Base-by-base conservation (phyloP, 1,140 invertebrate species). In the Tetragnatha versicolor region DNA sequence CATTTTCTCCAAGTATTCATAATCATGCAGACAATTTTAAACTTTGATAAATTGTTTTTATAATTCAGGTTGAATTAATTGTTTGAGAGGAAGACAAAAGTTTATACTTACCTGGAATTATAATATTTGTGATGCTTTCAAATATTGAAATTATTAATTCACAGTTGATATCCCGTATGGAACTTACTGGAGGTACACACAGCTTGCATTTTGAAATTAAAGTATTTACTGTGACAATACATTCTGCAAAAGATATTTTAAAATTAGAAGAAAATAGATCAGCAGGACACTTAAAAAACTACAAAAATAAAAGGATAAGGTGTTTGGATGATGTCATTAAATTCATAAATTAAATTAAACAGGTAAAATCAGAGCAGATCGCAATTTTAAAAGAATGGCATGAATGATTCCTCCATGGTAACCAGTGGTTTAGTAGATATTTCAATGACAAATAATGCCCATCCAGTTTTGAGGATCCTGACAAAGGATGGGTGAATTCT, bases 201-300 rank as follows among this genome's bases (percentile, higher is more conserved):
- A 27, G 2, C 12, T 63, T 53, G 35, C 60, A 63, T 25, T 22
- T 1, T 3, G 6, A 9, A 17, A 66, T 37, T 51, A 77, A 77
- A 27, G 29, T 6, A 20, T 65, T 66, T 5, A 61, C 61, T 7
- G 66, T 37, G 14, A 51, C 31, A 3, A 77, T 14, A 27, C 60
- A 65, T 39, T 37, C 73, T 77, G 33, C n/a, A 65, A 77, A 9
- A 39, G 22, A 69, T 37, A 37, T 35, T 63, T n/a, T n/a, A n/a
- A n/a, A n/a, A n/a, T n/a, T n/a, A n/a, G n/a, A n/a, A n/a, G n/a
- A n/a, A n/a, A n/a, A n/a, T n/a, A n/a, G n/a, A n/a, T n/a, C n/a
- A n/a, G n/a, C n/a, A n/a, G n/a, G n/a, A n/a, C n/a, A n/a, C n/a
- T n/a, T n/a, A n/a, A n/a, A n/a, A n/a, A n/a, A n/a, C n/a, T n/a